A percentile compares a stretch with the other conserved stretches of the same genome.
Conservation (phyloP, 2,888 invertebrate species). For the Pachliopta kotzebuea region DNA sequence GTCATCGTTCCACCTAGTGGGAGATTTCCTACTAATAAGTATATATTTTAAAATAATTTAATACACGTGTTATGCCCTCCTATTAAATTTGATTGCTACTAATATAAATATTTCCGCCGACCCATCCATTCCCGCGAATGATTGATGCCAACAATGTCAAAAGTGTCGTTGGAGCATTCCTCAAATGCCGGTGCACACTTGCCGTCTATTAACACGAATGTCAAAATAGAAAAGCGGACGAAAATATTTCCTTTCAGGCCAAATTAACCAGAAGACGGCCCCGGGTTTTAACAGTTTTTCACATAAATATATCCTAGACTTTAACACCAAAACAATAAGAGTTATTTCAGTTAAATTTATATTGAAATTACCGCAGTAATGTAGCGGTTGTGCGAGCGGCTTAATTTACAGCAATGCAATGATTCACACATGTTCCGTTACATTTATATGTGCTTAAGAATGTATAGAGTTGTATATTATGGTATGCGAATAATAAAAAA, state of each 20-base stretch:
- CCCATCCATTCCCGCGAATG: constrained; percentile 17
- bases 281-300: constrained; percentile 4
- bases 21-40: too few relatives aligned
- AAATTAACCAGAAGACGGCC: constrained; percentile 47
- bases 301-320: neutral
- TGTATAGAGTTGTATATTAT: constrained; percentile 5
- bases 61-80: constrained; percentile 1
- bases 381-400: neutral
- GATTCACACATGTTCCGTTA: constrained; percentile 24
- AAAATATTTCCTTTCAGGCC: constrained; percentile 59
- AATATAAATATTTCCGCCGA: constrained; percentile 13
- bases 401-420: constrained; percentile 27
- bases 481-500: neutral
- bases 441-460: constrained; percentile 7
- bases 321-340: neutral
- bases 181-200: constrained; percentile 58
- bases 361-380: neutral
- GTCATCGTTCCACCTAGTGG: too few relatives aligned
- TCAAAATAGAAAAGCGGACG: constrained; percentile 66
- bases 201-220: constrained; percentile 72
- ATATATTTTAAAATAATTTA: neutral
- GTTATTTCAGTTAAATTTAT: constrained; percentile 1
- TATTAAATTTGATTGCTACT: constrained; percentile 7
- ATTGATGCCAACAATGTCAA: constrained; percentile 20
- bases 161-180: constrained; percentile 41